Conservation (phyloP, 2,888 invertebrate species). For the Exephanes ischioxanthus region DNA sequence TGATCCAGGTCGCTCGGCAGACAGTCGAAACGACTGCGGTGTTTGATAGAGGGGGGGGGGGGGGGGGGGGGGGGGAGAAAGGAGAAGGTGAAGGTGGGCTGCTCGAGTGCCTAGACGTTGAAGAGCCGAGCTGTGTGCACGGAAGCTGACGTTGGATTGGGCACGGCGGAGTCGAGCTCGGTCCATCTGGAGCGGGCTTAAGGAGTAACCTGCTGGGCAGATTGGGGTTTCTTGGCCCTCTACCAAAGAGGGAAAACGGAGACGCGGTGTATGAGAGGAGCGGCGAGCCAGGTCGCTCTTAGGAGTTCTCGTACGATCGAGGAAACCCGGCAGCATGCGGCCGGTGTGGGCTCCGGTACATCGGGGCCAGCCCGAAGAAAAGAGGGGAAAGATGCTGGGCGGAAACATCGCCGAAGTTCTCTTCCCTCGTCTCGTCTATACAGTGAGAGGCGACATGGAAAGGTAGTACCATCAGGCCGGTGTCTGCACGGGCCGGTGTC, state of each 20-base stretch:
- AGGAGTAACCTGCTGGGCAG: conserved; percentile 79
- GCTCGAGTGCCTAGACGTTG: conserved; percentile 72
- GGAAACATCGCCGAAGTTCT: conserved; percentile 25
- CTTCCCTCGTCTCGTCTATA: conserved; percentile 23
- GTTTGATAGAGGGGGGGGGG: conserved; percentile 43
- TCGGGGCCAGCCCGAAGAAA: conserved; percentile 39
- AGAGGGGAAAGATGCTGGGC: conserved; percentile 40
- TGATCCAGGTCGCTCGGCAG: conserved; percentile 31
- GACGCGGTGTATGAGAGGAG: conserved; percentile 37
- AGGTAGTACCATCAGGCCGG: conserved; percentile 22
- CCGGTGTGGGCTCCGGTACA: conserved; percentile 31
- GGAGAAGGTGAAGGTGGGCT: conserved; percentile 1
- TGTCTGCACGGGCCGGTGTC: conserved; percentile 76
- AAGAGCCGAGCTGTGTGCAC: conserved; percentile 51
- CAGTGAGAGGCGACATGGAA: conserved; percentile 41
- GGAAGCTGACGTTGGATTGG: conserved; percentile 59
- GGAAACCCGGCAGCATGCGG: conserved; percentile 50
- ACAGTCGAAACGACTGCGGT: conserved; percentile 46
- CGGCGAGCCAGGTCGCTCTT: conserved; percentile 39
- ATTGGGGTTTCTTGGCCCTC: conserved; percentile 83
- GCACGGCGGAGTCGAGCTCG: conserved; percentile 70
- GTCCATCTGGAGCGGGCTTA: conserved; percentile 81
- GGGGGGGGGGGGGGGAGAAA: conserved; percentile 18
- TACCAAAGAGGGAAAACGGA: conserved; percentile 77
- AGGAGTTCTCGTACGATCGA: conserved; percentile 43